Conservation (phyloP, 2,888 invertebrate genomes). For the Anoplius nigerrimus region DNA sequence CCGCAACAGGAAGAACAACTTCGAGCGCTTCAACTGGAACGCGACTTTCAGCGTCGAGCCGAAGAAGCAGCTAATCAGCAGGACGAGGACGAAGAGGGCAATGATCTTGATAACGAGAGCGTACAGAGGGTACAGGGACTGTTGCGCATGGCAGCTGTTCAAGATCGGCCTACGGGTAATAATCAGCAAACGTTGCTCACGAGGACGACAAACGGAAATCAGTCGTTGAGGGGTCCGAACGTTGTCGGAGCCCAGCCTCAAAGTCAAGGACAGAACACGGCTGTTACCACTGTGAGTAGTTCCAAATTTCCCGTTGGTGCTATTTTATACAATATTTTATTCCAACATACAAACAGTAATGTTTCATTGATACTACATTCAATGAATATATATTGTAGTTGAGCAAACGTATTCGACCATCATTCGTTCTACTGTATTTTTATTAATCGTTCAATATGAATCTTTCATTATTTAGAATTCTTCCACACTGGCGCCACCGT, state of each 20-base stretch:
- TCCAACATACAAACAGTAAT: no score
- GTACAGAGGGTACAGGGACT: constrained; percentile 76
- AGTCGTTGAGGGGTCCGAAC: constrained; percentile 60
- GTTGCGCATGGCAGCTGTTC: constrained; percentile 74
- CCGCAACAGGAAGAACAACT: constrained; percentile 91
- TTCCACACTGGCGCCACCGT: not conserved
- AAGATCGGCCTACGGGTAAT: constrained; percentile 62
- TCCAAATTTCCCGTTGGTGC: no score
- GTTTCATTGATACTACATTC: no score
- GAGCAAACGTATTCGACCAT: no score
- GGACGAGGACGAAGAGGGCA: constrained; percentile 80
- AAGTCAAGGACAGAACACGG: no score
- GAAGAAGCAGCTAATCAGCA: constrained; percentile 85
- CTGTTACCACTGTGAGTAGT: not conserved
- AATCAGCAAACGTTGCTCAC: constrained; percentile 64
- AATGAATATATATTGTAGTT: no score
- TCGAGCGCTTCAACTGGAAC: constrained; percentile 91
- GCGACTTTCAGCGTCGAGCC: constrained; percentile 94
- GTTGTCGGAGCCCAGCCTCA: no score
- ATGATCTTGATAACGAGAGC: constrained; percentile 74
- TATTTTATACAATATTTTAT: no score
- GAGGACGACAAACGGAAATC: constrained; percentile 60
- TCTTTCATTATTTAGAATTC: no score
- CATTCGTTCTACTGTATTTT: no score
- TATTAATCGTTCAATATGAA: no score